phyloP scores from a whole-genome alignment of 2,113 vertebrate genomes.

The Azemiops feae region DNA sequence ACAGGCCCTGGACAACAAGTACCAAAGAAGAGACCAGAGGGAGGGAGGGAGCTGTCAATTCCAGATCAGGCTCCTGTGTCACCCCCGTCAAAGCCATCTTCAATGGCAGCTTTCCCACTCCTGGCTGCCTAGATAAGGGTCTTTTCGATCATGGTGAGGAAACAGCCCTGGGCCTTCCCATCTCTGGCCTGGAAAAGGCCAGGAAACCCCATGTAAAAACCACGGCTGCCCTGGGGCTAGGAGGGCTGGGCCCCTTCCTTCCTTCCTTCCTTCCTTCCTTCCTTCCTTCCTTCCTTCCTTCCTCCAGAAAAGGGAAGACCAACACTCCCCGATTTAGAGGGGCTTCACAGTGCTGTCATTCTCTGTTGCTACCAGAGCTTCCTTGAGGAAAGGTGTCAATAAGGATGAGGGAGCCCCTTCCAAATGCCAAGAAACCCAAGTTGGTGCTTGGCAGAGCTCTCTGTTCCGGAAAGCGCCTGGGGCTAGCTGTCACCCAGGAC shows the following conservation, averaged over 20 bases:
- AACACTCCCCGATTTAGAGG: no score
- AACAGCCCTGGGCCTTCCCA: background rate
- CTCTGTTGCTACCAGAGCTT: background rate
- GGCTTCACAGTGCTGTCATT: background rate
- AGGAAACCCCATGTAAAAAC: background rate
- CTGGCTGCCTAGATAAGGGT: background rate
- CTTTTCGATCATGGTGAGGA: background rate
- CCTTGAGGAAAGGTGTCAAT: background rate
- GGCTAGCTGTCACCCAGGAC: background rate
- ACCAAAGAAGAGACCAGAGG: background rate
- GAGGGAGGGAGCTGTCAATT: background rate
- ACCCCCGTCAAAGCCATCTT: background rate
- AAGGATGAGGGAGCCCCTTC: background rate
- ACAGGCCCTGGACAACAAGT: background rate
- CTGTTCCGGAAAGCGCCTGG: background rate
- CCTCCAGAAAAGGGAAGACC: background rate
- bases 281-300: background rate
- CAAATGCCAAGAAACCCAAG: background rate
- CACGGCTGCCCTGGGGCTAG: background rate
- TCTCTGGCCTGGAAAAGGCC: background rate
- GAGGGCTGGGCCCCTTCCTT: background rate
- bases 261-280: background rate
- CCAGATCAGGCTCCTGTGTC: background rate
- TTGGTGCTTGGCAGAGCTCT: background rate
- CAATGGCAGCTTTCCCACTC: background rate